phyloP scores from a whole-genome alignment of 2,888 invertebrate species.

The Apodemia zela region DNA sequence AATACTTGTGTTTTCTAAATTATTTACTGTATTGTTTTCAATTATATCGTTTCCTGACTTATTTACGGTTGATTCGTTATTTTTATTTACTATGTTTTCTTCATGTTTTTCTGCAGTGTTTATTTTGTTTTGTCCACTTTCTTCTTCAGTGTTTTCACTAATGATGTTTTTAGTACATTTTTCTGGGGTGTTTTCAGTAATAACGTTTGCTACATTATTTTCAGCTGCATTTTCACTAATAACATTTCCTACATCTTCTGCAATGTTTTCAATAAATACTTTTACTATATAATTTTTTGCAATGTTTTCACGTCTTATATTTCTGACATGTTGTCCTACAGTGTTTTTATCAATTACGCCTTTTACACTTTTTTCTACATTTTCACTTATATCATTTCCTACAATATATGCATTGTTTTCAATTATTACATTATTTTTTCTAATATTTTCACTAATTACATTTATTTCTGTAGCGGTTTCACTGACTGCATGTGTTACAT shows the following conservation, averaged over 20 bases:
- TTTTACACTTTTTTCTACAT: neutral
- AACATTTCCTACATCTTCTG: too few relatives aligned
- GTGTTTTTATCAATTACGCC: neutral
- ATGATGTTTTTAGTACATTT: neutral
- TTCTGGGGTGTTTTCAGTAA: too few relatives aligned
- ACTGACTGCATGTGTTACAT: neutral
- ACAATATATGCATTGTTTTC: neutral
- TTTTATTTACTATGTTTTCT: neutral
- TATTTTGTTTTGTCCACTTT: neutral
- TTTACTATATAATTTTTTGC: too few relatives aligned
- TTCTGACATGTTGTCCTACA: neutral
- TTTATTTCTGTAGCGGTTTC: neutral
- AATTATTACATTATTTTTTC: neutral
- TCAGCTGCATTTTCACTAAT: too few relatives aligned
- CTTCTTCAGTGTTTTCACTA: neutral
- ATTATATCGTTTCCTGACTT: neutral
- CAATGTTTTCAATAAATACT: too few relatives aligned
- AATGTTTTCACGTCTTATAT: neutral
- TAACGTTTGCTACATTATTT: too few relatives aligned
- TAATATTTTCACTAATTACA: neutral
- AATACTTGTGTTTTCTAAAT: neutral
- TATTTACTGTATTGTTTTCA: neutral
- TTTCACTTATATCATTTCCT: neutral
- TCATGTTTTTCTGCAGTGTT: too few relatives aligned
- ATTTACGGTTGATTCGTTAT: neutral